A percentile compares a stretch with the other conserved stretches of the same genome.
Conservation (phyloP, 2,113 vertebrate genomes). For the Phylloscopus whistleri region DNA sequence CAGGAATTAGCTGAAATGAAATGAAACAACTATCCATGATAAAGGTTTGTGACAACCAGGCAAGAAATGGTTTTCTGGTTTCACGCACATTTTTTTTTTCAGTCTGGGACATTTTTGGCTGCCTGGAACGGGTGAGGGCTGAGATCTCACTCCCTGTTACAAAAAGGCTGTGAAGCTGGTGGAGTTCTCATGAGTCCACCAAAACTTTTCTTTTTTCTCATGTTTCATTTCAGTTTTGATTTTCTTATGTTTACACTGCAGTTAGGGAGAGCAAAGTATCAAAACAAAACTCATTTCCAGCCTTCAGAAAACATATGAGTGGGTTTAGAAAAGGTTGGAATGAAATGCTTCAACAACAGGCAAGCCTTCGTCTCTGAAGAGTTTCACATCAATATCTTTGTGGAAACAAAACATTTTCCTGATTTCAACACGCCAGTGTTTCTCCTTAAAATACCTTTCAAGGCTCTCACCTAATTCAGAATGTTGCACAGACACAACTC, state of each 20-base stretch:
- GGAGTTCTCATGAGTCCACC: background rate
- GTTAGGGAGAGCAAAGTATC: background rate
- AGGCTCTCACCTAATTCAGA: background rate
- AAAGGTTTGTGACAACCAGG: background rate
- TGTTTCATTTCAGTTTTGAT: background rate
- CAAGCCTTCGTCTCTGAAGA: background rate
- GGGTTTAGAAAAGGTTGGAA: background rate
- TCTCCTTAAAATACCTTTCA: background rate
- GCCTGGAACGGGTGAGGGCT: background rate
- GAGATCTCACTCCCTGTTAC: background rate
- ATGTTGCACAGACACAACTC: background rate
- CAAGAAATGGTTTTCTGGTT: background rate
- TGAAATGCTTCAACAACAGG: background rate
- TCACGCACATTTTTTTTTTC: background rate
- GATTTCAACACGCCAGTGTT: background rate
- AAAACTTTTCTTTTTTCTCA: background rate
- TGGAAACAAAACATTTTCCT: background rate
- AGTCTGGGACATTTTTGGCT: background rate
- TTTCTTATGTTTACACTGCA: background rate
- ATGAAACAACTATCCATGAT: background rate
- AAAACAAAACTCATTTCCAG: background rate
- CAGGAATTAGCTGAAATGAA: background rate
- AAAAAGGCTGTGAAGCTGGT: background rate
- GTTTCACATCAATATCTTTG: background rate
- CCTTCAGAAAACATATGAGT: background rate